Conservation (phyloP, 2,888 invertebrate species). For the Crioceris asparagi region DNA sequence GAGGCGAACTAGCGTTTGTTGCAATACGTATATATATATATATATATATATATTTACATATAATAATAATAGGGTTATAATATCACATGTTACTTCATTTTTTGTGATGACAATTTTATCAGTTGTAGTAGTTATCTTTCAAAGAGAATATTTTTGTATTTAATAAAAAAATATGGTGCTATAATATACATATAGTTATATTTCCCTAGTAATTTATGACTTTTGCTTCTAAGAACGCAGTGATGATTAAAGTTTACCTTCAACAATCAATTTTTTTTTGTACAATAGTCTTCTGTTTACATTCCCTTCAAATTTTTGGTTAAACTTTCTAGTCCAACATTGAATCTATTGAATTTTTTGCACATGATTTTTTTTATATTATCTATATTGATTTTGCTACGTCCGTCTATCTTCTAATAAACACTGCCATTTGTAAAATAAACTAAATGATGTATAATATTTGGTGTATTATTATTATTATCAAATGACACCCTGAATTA, state of each 20-base stretch:
- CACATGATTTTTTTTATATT: constrained; percentile 2
- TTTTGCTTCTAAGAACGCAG: constrained; percentile 23
- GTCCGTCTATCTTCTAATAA: constrained; percentile 10
- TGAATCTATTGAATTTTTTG: background rate
- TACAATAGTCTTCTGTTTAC: constrained; percentile 10
- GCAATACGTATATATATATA: too few species aligned
- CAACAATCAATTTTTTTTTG: constrained; percentile 7
- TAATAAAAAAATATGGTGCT: constrained; percentile 9
- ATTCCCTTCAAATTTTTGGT: constrained; percentile 11
- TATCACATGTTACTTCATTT: too few species aligned
- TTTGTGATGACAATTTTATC: too few species aligned
- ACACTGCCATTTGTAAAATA: constrained; percentile 34
- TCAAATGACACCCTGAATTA: too few species aligned
- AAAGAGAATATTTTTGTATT: constrained; percentile 22
- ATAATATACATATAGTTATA: too few species aligned
- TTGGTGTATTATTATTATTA: too few species aligned
- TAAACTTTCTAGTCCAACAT: constrained; percentile 14
- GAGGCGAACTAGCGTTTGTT: too few species aligned
- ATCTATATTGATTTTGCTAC: background rate
- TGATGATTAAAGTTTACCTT: too few species aligned
- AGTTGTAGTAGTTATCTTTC: constrained; percentile 6
- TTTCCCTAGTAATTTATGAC: constrained; percentile 23
- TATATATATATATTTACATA: too few species aligned
- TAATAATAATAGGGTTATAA: too few species aligned
- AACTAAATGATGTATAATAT: background rate